A percentile compares a stretch with the other conserved stretches of the same genome.
phyloP scores from a whole-genome alignment of 2,888 invertebrate genomes.

The Creontiades dilutus region DNA sequence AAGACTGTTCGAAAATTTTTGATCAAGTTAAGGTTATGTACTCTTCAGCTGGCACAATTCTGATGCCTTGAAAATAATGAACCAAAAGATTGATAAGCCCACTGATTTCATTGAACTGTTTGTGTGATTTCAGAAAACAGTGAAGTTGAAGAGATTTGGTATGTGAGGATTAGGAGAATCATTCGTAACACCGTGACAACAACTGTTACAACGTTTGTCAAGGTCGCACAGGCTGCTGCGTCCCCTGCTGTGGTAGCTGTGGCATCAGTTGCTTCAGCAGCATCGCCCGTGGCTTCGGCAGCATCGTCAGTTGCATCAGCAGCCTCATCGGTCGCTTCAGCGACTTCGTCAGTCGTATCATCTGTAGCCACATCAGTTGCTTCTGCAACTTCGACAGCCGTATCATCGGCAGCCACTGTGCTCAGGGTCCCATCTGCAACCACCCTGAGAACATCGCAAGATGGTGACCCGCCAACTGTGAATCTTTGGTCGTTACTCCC shows the following conservation, averaged over 20 bases:
- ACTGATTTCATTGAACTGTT: no score
- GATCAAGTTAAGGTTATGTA: no score
- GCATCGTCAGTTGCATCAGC: not conserved
- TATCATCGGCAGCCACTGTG: not conserved
- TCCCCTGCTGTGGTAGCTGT: not conserved
- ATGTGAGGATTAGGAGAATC: not conserved
- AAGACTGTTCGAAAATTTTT: no score
- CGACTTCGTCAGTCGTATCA: not conserved
- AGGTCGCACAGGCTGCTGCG: not conserved
- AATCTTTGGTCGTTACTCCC: not conserved
- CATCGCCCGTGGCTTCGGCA: not conserved
- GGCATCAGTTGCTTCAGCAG: not conserved
- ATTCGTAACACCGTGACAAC: not conserved
- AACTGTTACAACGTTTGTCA: not conserved
- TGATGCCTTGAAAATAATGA: no score
- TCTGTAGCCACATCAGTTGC: not conserved
- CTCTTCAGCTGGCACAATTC: no score
- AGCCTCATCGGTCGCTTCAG: not conserved
- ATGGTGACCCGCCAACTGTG: not conserved
- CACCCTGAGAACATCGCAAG: not conserved
- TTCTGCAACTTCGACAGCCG: not conserved
- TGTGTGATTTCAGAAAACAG: not conserved
- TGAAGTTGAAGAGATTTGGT: not conserved
- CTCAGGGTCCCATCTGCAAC: not conserved
- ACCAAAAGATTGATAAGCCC: no score